Evolutionary conservation across 2,888 invertebrate genomes (phyloP), one percentile per base, ranked within the genome.

Genomic region (Pachydiplax longipennis): DNA sequence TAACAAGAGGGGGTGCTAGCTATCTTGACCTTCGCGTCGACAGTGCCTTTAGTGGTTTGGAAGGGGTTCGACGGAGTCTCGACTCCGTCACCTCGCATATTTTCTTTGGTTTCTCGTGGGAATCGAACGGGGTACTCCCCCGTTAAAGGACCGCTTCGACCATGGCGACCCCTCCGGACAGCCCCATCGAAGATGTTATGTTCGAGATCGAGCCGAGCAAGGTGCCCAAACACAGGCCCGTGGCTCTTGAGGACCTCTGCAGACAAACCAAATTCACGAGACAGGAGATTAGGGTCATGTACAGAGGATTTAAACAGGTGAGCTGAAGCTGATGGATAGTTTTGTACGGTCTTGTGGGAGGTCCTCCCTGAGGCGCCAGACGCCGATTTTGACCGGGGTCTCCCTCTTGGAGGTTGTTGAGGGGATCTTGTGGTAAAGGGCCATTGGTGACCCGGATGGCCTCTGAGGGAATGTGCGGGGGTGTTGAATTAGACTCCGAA

Each of bases 201-300:
- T 98, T 97, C 94, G 98, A 98, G 93, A 95, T 98, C 94, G 98
- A 98, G 94, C 97, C 97, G 92, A 96, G 96, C 93, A 95, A 97
- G 93, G 95, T 96, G 35, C 97, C 97, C 92, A 97, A 97, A 93
- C 97, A 97, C 37, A 96, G 97, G 92, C 97, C 98, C 81, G 98
- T 98, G 82, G 97, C 97, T 35, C 95, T 98, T 92, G 98, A 99
- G 93, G 98, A 98, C 93, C 95, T 99, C 91, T 98, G 98, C 94
- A 96, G 97, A 92, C 97, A 98, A 94, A 99, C 99, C 91, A 99
- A 99, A 94, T 99, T 99, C 95, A 97, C 98, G 90, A 96, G 98
- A 93, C 98, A 98, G 94, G 99, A 99, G 95, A 98, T 99, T 92
- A 96, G 99, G 93, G 98, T 99, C 93, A 99, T 99, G 98, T 99